Conservation (phyloP, 2,888 invertebrate genomes). For the Dynastes tityus region DNA sequence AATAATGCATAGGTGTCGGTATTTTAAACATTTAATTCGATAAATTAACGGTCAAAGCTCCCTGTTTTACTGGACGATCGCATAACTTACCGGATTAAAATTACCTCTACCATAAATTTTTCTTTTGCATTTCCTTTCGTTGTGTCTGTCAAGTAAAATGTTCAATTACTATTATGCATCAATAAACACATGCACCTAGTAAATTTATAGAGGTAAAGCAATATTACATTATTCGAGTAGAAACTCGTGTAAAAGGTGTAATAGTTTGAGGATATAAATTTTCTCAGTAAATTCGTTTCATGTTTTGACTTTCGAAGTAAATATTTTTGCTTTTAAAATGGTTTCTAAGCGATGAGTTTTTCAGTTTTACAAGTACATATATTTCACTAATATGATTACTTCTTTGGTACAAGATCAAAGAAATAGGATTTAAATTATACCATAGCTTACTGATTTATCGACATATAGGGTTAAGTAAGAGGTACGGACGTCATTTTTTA, state of each 20-base stretch:
- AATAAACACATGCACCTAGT: too few species aligned
- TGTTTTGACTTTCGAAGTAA: conserved; percentile 37
- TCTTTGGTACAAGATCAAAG: conserved; percentile 1
- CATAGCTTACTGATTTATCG: neutral
- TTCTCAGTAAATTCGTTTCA: neutral
- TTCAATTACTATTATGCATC: too few species aligned
- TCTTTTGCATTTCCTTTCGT: neutral
- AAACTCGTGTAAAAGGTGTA: neutral
- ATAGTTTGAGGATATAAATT: conserved; percentile 39
- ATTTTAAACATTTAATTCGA: neutral
- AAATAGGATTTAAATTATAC: neutral
- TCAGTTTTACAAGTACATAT: neutral
- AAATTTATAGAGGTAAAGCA: too few species aligned
- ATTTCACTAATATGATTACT: conserved; percentile 5
- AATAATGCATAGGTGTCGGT: neutral
- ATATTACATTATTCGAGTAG: too few species aligned
- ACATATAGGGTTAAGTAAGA: neutral
- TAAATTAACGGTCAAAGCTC: neutral
- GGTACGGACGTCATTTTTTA: neutral
- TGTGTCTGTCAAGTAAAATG: too few species aligned
- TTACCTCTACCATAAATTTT: neutral
- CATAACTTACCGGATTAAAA: neutral
- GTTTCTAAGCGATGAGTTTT: neutral
- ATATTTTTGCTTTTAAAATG: conserved; percentile 25
- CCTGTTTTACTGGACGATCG: neutral